These are phyloP conservation scores for Corythornis madagascariensis DNA, from an alignment of 2,113 vertebrate genomes.

Conservation along the genomic window DNA sequence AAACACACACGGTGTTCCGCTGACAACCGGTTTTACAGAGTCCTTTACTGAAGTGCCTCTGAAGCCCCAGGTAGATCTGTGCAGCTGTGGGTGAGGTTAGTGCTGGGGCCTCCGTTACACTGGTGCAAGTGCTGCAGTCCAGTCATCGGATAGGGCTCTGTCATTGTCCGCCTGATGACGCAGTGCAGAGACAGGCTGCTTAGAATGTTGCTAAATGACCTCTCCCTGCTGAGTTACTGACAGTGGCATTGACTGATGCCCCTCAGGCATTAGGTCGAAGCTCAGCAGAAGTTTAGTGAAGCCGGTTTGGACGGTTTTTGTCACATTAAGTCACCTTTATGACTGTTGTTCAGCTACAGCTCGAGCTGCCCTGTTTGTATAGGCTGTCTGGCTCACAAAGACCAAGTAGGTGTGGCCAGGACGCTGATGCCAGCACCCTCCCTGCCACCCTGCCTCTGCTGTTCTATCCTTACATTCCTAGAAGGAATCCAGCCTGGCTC, in stretches of 20 bases:
- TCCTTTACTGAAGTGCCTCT: neutral
- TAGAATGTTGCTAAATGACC: neutral
- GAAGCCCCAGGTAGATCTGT: neutral
- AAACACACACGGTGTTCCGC: neutral
- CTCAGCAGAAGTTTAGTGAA: neutral
- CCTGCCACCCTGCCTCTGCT: neutral
- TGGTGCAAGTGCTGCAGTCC: neutral
- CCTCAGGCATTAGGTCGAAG: neutral
- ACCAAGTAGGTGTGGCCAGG: accelerated
- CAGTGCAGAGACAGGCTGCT: neutral
- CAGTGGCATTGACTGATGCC: neutral
- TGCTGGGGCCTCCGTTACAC: neutral
- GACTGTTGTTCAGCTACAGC: neutral
- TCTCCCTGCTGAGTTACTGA: neutral
- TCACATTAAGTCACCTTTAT: neutral
- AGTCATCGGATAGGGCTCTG: neutral
- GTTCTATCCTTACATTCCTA: neutral
- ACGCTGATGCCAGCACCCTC: neutral
- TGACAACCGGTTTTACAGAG: neutral
- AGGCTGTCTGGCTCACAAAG: neutral
- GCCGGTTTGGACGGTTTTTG: neutral
- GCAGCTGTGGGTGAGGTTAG: neutral
- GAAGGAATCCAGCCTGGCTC: neutral
- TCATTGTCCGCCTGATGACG: neutral
- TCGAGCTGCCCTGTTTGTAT: accelerated